Base-by-base conservation (phyloP, 2,888 invertebrate genomes). In the Oasisia sp. region DNA sequence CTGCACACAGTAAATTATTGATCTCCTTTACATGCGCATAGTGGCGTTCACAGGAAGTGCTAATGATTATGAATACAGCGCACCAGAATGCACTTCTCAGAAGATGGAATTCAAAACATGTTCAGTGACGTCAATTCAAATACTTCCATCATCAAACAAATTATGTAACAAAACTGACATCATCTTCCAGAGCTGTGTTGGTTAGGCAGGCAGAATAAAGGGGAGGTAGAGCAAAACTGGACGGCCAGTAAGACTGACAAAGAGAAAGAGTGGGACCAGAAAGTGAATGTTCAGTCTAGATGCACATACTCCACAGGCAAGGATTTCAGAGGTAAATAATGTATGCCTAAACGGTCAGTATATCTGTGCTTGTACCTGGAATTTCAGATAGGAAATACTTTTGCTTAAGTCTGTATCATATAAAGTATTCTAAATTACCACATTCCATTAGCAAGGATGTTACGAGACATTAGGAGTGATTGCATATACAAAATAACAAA, bases 111-210 rank as follows among this genome's bases (percentile, higher is more conserved):
- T 74, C 74, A 74, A 74, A 74, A 74, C 74, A 74, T 27, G n/a
- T 7, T 19, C 74, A 74, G n/a, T 74, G n/a, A 27, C 27, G 74
- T n/a, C 50, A 50, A 74, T 74, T 74, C 74, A 74, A 19, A 74
- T 74, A 74, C 27, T 74, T 74, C 74, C 74, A 74, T 19, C n/a
- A 74, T n/a, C 74, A 74, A 74, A 74, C 74, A 74, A 74, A 74
- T 50, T 27, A 74, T 27, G 1, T 74, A 27, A 74, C 74, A 74
- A 14, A 74, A 74, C 27, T 74, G 19, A 7, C 27, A 74, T 19
- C 27, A 7, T 74, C 74, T 19, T 27, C 19, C 27, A 74, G 27
- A 74, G 74, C 74, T 19, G 74, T 19, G n/a, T 0, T 19, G 74
- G 74, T 27, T 27, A n/a, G 19, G 27, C 1, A n/a, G 74, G 27